A percentile compares a stretch with the other conserved stretches of the same genome.
phyloP scores from a whole-genome alignment of 1,140 invertebrate species.

The Philaenus spumarius region DNA sequence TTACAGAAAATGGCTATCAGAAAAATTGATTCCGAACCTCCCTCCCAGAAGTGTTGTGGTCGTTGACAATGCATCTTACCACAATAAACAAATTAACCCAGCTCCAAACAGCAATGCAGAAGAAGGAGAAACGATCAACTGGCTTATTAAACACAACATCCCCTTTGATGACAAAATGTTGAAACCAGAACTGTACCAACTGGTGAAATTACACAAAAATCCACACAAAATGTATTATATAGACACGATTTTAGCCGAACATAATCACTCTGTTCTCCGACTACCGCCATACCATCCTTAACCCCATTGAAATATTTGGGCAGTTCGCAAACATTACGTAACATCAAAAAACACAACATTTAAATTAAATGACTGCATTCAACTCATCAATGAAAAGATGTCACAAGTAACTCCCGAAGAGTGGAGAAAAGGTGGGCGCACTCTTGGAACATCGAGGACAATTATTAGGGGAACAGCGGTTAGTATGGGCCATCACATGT shows the following conservation, averaged over 20 bases:
- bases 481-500: too few relatives aligned
- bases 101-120: conserved; percentile 20
- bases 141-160: conserved; percentile 25
- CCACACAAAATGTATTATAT: neutral
- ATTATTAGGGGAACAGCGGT: neutral
- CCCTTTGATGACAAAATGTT: conserved; percentile 9
- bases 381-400: neutral
- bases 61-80: conserved; percentile 39
- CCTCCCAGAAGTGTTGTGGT: conserved; percentile 31
- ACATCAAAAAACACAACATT: neutral
- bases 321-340: conserved; percentile 1
- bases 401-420: neutral
- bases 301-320: conserved; percentile 6
- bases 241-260: neutral
- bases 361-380: conserved; percentile 3
- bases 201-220: neutral
- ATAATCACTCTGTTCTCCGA: too few relatives aligned
- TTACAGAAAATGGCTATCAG: conserved; percentile 7
- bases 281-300: neutral
- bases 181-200: conserved; percentile 3
- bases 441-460: neutral
- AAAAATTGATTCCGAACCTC: conserved; percentile 33
- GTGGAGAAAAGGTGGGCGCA: neutral
- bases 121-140: conserved; percentile 31
- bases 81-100: conserved; percentile 30